Conservation (phyloP, 2,888 invertebrate species). For the Eilema caniola region DNA sequence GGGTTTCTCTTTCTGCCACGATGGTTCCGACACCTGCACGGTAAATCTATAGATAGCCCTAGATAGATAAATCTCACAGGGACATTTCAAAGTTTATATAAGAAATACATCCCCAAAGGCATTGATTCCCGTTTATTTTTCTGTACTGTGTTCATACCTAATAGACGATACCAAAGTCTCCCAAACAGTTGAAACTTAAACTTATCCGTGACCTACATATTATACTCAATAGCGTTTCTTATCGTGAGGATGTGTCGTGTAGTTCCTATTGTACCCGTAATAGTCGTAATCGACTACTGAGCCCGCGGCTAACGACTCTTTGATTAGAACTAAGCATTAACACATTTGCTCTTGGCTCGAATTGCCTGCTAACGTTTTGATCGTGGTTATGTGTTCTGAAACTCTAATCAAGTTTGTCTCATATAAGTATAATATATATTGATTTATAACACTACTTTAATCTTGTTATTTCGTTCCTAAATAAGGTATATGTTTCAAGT, state of each 20-base stretch:
- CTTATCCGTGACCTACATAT: conserved; percentile 35
- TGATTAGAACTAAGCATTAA: conserved; percentile 75
- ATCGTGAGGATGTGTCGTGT: conserved; percentile 70
- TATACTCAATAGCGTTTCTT: conserved; percentile 41
- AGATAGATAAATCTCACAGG: too few species aligned
- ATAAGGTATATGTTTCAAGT: neutral
- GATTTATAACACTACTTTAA: conserved; percentile 18
- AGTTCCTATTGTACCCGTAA: conserved; percentile 68
- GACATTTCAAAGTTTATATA: neutral
- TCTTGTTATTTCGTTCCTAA: neutral
- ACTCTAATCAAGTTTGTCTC: conserved; percentile 39
- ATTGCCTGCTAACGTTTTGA: conserved; percentile 44
- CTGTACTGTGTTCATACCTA: neutral
- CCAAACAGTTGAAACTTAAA: conserved; percentile 29
- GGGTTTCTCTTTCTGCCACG: too few species aligned
- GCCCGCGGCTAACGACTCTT: conserved; percentile 74
- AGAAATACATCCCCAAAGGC: neutral
- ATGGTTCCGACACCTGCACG: too few species aligned
- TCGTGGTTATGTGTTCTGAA: conserved; percentile 43
- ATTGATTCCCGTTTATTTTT: neutral
- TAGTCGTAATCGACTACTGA: conserved; percentile 73
- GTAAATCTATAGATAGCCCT: too few species aligned
- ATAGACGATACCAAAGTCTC: conserved; percentile 10
- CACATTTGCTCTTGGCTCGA: conserved; percentile 58
- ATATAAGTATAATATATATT: conserved; percentile 39